phyloP scores from a whole-genome alignment of 2,113 vertebrate genomes.

The Epinephelus moara region DNA sequence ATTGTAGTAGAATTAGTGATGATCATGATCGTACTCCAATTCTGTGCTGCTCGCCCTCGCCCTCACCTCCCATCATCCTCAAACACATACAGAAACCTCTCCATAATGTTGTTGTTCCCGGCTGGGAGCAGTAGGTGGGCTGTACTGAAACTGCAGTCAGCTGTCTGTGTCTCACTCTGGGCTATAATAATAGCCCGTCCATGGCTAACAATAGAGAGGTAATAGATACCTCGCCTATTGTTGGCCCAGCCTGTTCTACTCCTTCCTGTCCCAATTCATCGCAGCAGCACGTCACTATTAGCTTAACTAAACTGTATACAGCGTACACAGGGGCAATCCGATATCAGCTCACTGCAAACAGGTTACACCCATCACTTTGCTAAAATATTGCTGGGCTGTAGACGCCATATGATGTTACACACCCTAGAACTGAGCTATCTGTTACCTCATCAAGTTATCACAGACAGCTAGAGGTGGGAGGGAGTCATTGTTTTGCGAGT shows the following conservation, averaged over 20 bases:
- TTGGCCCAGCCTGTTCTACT: constrained; percentile 62
- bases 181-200: constrained; percentile 79
- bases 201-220: constrained; percentile 82
- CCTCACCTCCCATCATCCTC: constrained; percentile 2
- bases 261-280: constrained; percentile 72
- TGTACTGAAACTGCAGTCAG: constrained; percentile 72
- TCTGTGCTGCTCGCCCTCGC: neutral
- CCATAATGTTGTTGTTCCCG: constrained; percentile 40
- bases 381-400: constrained; percentile 25
- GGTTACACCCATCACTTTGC: constrained; percentile 36
- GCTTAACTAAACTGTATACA: constrained; percentile 58
- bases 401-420: constrained; percentile 32
- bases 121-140: constrained; percentile 47
- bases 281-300: constrained; percentile 53
- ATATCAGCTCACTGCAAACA: constrained; percentile 47
- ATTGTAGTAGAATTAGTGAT: neutral
- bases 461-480: too few species aligned
- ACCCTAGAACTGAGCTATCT: neutral
- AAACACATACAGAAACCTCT: constrained; percentile 30
- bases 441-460: neutral
- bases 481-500: too few species aligned
- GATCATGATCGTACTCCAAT: neutral
- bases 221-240: constrained; percentile 80
- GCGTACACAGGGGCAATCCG: constrained; percentile 54
- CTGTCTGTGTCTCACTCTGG: constrained; percentile 64